Evolutionary conservation across 2,113 vertebrate species (phyloP).

Genomic region (Alouatta palliata): DNA sequence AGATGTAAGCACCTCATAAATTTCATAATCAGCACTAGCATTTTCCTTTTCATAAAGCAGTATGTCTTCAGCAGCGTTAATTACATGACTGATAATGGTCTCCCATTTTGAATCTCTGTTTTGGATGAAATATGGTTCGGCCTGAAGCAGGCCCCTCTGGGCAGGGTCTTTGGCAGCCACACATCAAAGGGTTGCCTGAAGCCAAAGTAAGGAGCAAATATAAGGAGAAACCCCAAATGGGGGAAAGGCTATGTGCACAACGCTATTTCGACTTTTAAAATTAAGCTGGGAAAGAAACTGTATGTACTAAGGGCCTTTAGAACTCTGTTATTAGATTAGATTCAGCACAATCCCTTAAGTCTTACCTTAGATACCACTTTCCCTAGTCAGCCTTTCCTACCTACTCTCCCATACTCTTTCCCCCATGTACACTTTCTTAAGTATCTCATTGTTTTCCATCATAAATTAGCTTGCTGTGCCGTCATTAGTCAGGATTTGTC

Average conservation of each 20-base stretch:
- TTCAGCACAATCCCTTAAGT: neutral
- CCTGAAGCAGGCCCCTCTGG: neutral
- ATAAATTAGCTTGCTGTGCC: rapidly evolving
- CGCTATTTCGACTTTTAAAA: constrained; percentile 3
- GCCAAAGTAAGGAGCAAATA: neutral
- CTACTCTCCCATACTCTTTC: neutral
- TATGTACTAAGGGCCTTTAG: neutral
- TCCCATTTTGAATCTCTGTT: constrained; percentile 27
- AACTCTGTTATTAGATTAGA: neutral
- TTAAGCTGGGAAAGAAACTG: neutral
- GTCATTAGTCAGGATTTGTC: neutral
- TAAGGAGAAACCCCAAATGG: neutral
- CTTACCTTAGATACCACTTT: neutral
- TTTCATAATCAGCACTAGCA: constrained; percentile 81
- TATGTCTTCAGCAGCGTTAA: constrained; percentile 75
- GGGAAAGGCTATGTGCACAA: neutral
- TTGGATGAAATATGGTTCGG: constrained; percentile 49
- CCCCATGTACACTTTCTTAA: rapidly evolving
- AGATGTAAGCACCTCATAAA: constrained; percentile 86
- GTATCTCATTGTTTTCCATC: neutral
- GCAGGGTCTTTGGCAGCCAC: neutral
- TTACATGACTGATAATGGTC: constrained; percentile 76
- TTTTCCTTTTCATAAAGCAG: constrained; percentile 74
- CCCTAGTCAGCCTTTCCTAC: neutral
- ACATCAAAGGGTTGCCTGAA: constrained; percentile 55